These are phyloP conservation scores for Myiagra hebetior DNA, from an alignment of 2,113 vertebrate species.

Conservation along the genomic window DNA sequence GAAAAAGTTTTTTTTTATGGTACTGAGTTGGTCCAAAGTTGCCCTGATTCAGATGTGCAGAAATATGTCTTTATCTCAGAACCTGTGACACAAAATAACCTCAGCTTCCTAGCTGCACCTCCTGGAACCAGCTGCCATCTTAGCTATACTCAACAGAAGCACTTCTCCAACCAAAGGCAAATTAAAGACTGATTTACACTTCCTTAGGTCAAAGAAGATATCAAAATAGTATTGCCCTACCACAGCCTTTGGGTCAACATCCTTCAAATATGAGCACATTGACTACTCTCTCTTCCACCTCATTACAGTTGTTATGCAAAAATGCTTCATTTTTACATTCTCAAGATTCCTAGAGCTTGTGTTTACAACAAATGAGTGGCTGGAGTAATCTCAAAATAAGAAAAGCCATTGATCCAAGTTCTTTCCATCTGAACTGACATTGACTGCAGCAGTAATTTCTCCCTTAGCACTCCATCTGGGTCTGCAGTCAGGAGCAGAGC, in stretches of 20 bases:
- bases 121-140: background rate
- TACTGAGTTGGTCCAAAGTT: background rate
- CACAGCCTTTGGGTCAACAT: background rate
- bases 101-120: background rate
- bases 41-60: background rate
- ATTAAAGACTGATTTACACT: background rate
- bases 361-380: background rate
- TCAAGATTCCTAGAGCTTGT: background rate
- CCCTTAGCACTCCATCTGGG: background rate
- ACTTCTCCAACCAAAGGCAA: background rate
- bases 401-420: background rate
- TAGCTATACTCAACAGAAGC: background rate
- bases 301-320: background rate
- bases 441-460: background rate
- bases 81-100: background rate
- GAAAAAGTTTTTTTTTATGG: background rate
- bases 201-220: background rate
- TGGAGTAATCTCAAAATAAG: background rate
- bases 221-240: background rate
- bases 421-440: background rate
- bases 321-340: background rate
- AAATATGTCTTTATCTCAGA: background rate
- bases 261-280: background rate
- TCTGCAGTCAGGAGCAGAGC: background rate
- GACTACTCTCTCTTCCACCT: background rate